A percentile compares a stretch with the other conserved stretches of the same genome.
phyloP scores from a whole-genome alignment of 2,797 vertebrate species.

The Spondyliosoma cantharus region DNA sequence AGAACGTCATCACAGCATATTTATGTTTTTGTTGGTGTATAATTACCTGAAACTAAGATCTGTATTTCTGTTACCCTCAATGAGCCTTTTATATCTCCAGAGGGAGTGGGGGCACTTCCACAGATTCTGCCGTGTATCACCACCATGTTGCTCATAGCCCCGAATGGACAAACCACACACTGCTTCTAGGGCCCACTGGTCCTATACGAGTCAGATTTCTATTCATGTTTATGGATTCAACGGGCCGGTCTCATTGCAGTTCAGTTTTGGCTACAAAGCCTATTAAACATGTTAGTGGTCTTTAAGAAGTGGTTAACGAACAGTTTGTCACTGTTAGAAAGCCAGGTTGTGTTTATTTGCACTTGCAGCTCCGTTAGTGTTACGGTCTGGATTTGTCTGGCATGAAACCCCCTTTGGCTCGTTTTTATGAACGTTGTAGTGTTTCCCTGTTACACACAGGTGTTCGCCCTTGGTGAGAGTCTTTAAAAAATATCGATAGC shows the following conservation, averaged over 20 bases:
- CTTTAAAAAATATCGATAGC: constrained; percentile 67
- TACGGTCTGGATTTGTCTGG: constrained; percentile 38
- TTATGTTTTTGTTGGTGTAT: too few relatives aligned
- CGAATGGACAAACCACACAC: too few relatives aligned
- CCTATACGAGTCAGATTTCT: constrained; percentile 5
- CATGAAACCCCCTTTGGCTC: constrained; percentile 38
- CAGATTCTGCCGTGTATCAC: too few relatives aligned
- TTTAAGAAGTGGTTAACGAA: constrained; percentile 57
- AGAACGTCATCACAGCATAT: background rate
- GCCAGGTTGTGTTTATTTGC: constrained; percentile 48
- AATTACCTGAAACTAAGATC: too few relatives aligned
- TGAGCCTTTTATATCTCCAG: too few relatives aligned
- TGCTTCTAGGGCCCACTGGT: too few relatives aligned
- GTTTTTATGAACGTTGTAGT: constrained; percentile 52
- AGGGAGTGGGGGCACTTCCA: too few relatives aligned
- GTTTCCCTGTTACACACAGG: constrained; percentile 64
- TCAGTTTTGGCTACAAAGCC: constrained; percentile 22
- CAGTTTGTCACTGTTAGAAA: constrained; percentile 41
- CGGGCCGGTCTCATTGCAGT: background rate
- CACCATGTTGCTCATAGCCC: too few relatives aligned
- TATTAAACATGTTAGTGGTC: constrained; percentile 8
- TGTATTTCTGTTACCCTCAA: too few relatives aligned
- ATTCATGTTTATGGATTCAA: background rate
- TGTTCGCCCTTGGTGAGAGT: constrained; percentile 70
- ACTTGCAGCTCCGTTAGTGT: constrained; percentile 36